Evolutionary conservation across 2,797 vertebrate genomes (phyloP).

Genomic region (Manis javanica): DNA sequence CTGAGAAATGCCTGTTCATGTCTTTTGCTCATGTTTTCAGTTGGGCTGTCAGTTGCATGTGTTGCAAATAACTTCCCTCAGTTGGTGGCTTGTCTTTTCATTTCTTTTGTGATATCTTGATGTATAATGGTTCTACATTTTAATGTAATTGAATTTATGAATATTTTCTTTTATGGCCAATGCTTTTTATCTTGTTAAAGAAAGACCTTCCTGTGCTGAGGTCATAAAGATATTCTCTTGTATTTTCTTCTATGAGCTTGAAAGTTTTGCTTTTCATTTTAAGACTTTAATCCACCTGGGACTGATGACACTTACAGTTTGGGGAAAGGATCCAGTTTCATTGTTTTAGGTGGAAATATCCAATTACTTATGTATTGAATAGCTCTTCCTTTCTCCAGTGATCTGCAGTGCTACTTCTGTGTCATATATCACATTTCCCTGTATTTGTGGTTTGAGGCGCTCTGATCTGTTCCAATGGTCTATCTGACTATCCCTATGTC

Average conservation of each 20-base stretch:
- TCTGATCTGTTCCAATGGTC: not conserved
- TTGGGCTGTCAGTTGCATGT: not conserved
- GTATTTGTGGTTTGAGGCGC: not conserved
- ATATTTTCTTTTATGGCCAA: not conserved
- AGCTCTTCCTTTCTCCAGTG: not conserved
- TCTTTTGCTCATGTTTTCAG: slow-evolving; percentile 19
- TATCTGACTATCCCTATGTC: not conserved
- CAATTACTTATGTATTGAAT: not conserved
- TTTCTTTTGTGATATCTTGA: slow-evolving; percentile 29
- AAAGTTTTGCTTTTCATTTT: slow-evolving; percentile 38
- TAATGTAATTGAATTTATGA: slow-evolving; percentile 46
- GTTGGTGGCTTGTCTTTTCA: slow-evolving; percentile 34
- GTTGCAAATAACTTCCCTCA: not conserved
- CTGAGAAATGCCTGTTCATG: not conserved
- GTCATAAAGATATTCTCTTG: not conserved
- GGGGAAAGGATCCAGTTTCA: not conserved
- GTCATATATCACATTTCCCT: not conserved
- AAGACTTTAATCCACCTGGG: not conserved
- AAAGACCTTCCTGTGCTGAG: slow-evolving; percentile 3
- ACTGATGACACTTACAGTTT: not conserved
- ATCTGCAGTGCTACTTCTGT: not conserved
- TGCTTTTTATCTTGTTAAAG: slow-evolving; percentile 43
- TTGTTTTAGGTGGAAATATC: not conserved
- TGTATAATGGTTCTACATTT: slow-evolving; percentile 37
- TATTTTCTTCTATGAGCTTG: slow-evolving; percentile 33